Evolutionary conservation across 2,797 vertebrate species (phyloP), one percentile per base, ranked within the genome.

Genomic region (Leptatherina wallacei): DNA sequence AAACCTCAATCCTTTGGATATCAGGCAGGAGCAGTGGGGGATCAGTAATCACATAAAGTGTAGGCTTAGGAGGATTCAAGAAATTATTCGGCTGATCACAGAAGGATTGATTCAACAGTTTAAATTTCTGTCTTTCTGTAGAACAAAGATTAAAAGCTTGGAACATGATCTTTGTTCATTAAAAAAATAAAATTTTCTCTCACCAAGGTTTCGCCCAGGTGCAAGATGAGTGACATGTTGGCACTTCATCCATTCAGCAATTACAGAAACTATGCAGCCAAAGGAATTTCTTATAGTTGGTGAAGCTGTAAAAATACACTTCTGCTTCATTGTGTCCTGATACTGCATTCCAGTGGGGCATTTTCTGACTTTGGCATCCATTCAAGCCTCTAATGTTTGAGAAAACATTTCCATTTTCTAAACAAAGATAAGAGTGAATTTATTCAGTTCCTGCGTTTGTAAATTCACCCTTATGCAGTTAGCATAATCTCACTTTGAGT

Each of bases 81-180:
- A 69, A 80, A 81, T 62, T 55, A 61, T 73, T 85, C 49, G 36
- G 42, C 24, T 33, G 49, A 83, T 87, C 65, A 67, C 32, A 69
- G 71, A 71, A 49, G 42, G 18, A 71, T 52, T 65, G 62, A 64
- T 38, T 61, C 63, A 57, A 78, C 59, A 54, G 38, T 78, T 80
- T 78, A 67, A 77, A 20, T 63, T 36, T 65, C 56, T 61, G 9
- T 59, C 49, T 62, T 56, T 42, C 14, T 18, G 36, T 47, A 56
- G 38, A 74, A 74, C 65, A 30, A 73, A 80, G 71, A 81, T 80
- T 69, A 80, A 72, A 81, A 69, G 60, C 65, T 78, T 75, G 70
- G 32, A 66, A 77, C 62, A 42, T 72, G 60, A 66, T 67, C 58
- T 65, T 65, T 6, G 16, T 42, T 42, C 16, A 59, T 71, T 27